These are phyloP conservation scores for Scaptomyza montana DNA, from an alignment of 1,140 invertebrate species.

Conservation along the genomic window DNA sequence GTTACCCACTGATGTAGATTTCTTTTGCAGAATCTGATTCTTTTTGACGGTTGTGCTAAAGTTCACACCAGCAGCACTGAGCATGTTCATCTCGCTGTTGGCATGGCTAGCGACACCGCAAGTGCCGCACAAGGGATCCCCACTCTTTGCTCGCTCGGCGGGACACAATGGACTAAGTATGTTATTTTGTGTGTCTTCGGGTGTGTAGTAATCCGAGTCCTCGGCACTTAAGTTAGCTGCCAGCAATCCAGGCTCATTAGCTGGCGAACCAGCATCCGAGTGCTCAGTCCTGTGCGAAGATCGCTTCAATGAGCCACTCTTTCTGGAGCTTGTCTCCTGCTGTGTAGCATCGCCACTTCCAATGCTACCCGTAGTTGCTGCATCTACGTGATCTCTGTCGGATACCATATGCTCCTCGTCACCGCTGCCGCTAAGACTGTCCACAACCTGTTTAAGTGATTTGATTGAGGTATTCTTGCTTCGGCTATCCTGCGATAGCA, in stretches of 20 bases:
- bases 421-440: conserved; percentile 32
- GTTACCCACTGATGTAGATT: conserved; percentile 80
- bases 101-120: conserved; percentile 13
- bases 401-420: conserved; percentile 40
- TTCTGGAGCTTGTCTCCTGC: conserved; percentile 40
- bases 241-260: conserved; percentile 26
- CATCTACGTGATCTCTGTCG: not conserved
- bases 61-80: conserved; percentile 45
- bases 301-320: conserved; percentile 40
- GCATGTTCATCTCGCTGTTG: conserved; percentile 6
- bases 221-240: conserved; percentile 83
- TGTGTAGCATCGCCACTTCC: conserved; percentile 3
- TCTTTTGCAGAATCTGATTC: conserved; percentile 69
- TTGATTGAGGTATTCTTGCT: conserved; percentile 58
- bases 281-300: conserved; percentile 46
- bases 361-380: not conserved
- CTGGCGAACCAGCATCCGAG: conserved; percentile 10
- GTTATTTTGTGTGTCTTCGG: conserved; percentile 87
- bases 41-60: conserved; percentile 64
- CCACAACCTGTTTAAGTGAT: conserved; percentile 63
- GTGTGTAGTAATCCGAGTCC: conserved; percentile 90
- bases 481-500: conserved; percentile 86
- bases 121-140: conserved; percentile 56
- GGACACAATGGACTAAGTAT: conserved; percentile 85
- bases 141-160: conserved; percentile 68